A percentile compares a stretch with the other conserved stretches of the same genome.
Evolutionary conservation across 2,888 invertebrate species (phyloP).

Genomic region (Noctua fimbriata): DNA sequence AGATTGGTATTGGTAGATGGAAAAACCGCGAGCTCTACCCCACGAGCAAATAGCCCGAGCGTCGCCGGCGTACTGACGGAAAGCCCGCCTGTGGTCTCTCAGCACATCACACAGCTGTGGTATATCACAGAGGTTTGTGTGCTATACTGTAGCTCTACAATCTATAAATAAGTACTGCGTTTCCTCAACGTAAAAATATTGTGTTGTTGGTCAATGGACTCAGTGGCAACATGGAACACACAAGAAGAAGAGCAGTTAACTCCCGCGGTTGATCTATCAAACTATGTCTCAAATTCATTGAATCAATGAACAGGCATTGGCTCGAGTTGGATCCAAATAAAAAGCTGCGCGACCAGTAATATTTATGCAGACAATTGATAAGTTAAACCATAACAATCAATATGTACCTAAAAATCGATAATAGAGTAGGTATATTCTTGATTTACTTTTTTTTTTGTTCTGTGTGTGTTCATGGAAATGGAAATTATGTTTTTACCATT

Average conservation of each 20-base stretch:
- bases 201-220: slow-evolving; percentile 1
- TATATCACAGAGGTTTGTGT: slow-evolving; percentile 44
- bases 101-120: slow-evolving; percentile 45
- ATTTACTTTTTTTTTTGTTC: too few species aligned
- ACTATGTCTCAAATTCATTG: slow-evolving; percentile 19
- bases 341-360: slow-evolving; percentile 1
- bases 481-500: too few species aligned
- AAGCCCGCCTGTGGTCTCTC: slow-evolving; percentile 36
- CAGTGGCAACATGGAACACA: slow-evolving; percentile 18
- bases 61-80: slow-evolving; percentile 72
- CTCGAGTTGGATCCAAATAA: background rate
- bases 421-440: too few species aligned
- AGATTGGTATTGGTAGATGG: slow-evolving; percentile 54
- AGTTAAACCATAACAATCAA: background rate
- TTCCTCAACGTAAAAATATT: slow-evolving; percentile 13
- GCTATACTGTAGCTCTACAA: slow-evolving; percentile 36
- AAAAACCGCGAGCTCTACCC: slow-evolving; percentile 41
- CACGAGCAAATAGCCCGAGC: slow-evolving; percentile 67
- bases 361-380: slow-evolving; percentile 8
- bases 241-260: background rate
- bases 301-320: slow-evolving; percentile 31
- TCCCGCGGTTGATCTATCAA: background rate
- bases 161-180: slow-evolving; percentile 46
- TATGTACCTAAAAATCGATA: too few species aligned
- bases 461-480: too few species aligned